phyloP scores from a whole-genome alignment of 2,888 invertebrate genomes.

The Osmoderma eremita region DNA sequence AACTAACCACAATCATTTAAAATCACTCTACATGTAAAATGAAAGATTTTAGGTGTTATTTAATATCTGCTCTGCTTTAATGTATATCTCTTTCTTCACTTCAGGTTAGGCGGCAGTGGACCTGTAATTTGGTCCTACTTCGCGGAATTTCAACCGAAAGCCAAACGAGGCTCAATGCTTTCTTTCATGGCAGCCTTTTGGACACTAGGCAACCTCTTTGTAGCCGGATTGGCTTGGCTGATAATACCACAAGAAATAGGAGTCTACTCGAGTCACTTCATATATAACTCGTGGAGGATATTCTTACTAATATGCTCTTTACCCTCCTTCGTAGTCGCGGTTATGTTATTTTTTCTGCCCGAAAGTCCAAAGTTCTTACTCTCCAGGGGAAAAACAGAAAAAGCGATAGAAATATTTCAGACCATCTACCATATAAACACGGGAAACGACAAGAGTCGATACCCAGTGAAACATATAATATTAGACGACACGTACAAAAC shows the following conservation, averaged over 20 bases:
- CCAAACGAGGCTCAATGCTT: constrained; percentile 90
- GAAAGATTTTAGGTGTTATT: too few species aligned
- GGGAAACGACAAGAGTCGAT: constrained; percentile 76
- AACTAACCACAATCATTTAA: too few species aligned
- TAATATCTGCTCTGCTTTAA: too few species aligned
- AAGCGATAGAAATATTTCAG: constrained; percentile 83
- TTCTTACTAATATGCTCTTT: constrained; percentile 89
- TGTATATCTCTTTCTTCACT: too few species aligned
- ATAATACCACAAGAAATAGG: constrained; percentile 82
- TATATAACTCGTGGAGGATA: constrained; percentile 92
- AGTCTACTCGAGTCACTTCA: constrained; percentile 73
- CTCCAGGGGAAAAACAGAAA: constrained; percentile 80
- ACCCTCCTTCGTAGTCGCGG: constrained; percentile 88
- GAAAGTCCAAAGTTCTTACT: constrained; percentile 93
- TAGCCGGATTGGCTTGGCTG: constrained; percentile 84
- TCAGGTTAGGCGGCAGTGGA: constrained; percentile 85
- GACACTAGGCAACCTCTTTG: constrained; percentile 93
- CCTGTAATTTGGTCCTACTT: constrained; percentile 97
- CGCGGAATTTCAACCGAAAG: constrained; percentile 93
- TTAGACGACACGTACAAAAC: constrained; percentile 67
- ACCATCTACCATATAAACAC: constrained; percentile 86
- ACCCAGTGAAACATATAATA: constrained; percentile 78
- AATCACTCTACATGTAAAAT: too few species aligned
- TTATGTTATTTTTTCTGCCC: constrained; percentile 82
- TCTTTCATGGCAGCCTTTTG: constrained; percentile 95